A percentile compares a stretch with the other conserved stretches of the same genome.
Evolutionary conservation across 2,797 vertebrate species (phyloP).

Genomic region (Mus caroli): DNA sequence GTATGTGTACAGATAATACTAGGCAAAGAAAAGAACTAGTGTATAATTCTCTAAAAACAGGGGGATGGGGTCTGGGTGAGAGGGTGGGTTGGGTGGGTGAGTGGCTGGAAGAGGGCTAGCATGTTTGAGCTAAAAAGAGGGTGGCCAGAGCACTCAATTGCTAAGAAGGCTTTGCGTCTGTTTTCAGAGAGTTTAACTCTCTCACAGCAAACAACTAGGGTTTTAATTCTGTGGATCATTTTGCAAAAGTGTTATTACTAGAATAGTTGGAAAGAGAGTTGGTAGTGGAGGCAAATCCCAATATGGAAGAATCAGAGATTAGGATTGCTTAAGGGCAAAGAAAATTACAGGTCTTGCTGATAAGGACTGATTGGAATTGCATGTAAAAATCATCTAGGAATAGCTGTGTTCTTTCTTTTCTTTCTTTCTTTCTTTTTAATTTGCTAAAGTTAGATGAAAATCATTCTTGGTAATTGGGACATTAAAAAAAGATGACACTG

Average conservation of each 20-base stretch:
- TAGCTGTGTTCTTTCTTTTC: background rate
- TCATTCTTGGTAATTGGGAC: conserved; percentile 22
- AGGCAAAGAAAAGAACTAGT: background rate
- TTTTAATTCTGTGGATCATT: background rate
- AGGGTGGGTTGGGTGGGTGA: too few relatives aligned
- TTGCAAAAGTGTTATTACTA: conserved; percentile 28
- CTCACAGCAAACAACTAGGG: background rate
- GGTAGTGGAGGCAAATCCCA: background rate
- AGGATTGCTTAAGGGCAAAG: background rate
- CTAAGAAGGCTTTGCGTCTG: background rate
- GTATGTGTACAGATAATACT: background rate
- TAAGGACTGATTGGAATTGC: background rate
- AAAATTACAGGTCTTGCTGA: background rate
- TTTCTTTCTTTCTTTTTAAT: background rate
- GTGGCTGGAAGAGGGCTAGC: background rate
- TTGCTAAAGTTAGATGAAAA: conserved; percentile 30
- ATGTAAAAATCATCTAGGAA: conserved; percentile 2
- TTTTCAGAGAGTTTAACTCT: background rate
- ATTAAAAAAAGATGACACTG: background rate
- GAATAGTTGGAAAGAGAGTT: background rate
- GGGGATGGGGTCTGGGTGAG: background rate
- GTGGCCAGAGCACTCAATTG: background rate
- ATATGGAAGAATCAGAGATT: background rate
- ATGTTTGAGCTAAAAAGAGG: background rate
- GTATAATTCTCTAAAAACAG: background rate